Evolutionary conservation across 2,888 invertebrate species (phyloP).

Genomic region (Conchocele bisecta): DNA sequence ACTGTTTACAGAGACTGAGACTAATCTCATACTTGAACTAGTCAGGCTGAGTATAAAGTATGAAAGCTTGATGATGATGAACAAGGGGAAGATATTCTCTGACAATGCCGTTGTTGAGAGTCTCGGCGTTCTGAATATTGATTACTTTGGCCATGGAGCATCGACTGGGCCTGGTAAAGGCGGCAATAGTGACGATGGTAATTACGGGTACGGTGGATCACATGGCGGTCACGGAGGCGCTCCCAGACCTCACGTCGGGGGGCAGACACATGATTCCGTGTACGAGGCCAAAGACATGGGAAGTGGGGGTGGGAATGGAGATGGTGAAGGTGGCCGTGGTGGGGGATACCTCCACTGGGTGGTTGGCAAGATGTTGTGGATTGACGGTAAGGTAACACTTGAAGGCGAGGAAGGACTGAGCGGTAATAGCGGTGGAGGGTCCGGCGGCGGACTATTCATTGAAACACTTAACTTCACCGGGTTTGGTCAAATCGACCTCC

Average conservation of each 20-base stretch:
- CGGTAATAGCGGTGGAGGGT: slow-evolving; percentile 68
- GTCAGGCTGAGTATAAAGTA: slow-evolving; percentile 65
- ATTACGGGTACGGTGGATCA: slow-evolving; percentile 65
- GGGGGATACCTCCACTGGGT: slow-evolving; percentile 69
- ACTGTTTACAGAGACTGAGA: slow-evolving; percentile 58
- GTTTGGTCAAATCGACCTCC: slow-evolving; percentile 67
- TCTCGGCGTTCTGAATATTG: slow-evolving; percentile 61
- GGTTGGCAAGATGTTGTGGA: slow-evolving; percentile 63
- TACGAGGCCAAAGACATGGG: slow-evolving; percentile 62
- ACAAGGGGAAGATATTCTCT: slow-evolving; percentile 64
- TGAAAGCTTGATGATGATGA: slow-evolving; percentile 65
- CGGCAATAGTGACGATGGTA: slow-evolving; percentile 40
- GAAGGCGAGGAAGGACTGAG: slow-evolving; percentile 63
- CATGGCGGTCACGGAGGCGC: slow-evolving; percentile 77
- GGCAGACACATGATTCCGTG: slow-evolving; percentile 70
- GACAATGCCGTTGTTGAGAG: slow-evolving; percentile 68
- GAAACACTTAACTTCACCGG: slow-evolving; percentile 72
- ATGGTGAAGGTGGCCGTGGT: slow-evolving; percentile 68
- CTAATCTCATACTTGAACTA: slow-evolving; percentile 56
- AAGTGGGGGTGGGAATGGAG: slow-evolving; percentile 71
- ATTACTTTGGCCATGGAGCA: slow-evolving; percentile 57
- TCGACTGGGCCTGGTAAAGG: slow-evolving; percentile 59
- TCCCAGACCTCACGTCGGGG: slow-evolving; percentile 59
- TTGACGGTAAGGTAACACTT: slow-evolving; percentile 69
- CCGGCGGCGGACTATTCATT: slow-evolving; percentile 70